Evolutionary conservation across 2,888 invertebrate genomes (phyloP), one percentile per base, ranked within the genome.

Genomic region (Cordylochernes scorpioides): DNA sequence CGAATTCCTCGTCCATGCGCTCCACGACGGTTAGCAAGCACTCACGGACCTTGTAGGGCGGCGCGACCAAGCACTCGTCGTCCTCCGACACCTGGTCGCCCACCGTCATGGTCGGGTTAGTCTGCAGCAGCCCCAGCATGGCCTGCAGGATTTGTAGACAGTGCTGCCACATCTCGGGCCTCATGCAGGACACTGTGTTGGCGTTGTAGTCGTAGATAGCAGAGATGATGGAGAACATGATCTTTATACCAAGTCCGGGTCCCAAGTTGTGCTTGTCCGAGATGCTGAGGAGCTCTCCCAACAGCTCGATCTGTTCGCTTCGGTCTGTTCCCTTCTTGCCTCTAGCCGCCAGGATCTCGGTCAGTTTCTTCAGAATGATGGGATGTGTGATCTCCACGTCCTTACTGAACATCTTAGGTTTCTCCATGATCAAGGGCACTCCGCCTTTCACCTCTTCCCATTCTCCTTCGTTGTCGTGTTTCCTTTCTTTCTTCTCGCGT

Each of bases 201-300:
- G 86, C 77, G 55, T 91, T 94, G 57, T 97, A 88, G 55, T 97
- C 97, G 51, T 82, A 94, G 31, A 94, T 74, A 2, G 91, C 73
- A 2, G 91, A 77, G 15, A 91, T 72, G 17, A 91, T 84, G 35
- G 77, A 75, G 42, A 88, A 77, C 43, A 80, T 72, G 29, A 91
- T 73, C 55, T 88, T 88, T 3, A 82, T 67, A 26, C 66, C 65
- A n/a, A 94, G 65, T 0, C 80, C 80, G 15, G 73, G 63, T 0
- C 94, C 91, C 9, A 97, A 64, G 46, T 71, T 68, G 49, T 94
- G 78, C 27, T 67, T 63, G 27, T 74, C 72, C 1, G 84, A 69
- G 27, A 94, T 75, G 6, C 67, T 65, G 35, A 75, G 67, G 32
- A 97, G 57, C 49, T 97, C 94, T 43, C 78, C 77, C 8, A 97